These are phyloP conservation scores for Tillus elongatus DNA, from an alignment of 2,888 invertebrate genomes.

Conservation along the genomic window DNA sequence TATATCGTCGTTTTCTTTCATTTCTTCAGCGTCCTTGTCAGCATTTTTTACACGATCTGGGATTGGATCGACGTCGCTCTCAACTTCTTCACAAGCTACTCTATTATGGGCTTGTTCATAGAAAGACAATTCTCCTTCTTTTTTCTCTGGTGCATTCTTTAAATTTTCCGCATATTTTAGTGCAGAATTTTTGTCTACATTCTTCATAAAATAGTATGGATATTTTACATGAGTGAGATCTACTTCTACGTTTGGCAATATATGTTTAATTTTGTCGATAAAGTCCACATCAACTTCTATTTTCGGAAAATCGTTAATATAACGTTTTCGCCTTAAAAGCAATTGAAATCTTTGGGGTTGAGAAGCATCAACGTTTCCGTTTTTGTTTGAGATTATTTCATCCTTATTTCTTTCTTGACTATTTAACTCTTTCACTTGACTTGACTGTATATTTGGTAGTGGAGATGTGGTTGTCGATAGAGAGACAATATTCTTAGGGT, in stretches of 20 bases:
- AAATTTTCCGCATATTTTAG: constrained; percentile 59
- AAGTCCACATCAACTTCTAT: constrained; percentile 29
- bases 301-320: constrained; percentile 26
- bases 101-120: constrained; percentile 53
- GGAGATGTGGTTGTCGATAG: no score
- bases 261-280: constrained; percentile 27
- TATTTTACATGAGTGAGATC: constrained; percentile 44
- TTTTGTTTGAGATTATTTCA: no score
- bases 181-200: constrained; percentile 50
- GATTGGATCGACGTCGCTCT: constrained; percentile 47
- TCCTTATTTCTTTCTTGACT: no score
- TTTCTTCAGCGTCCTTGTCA: constrained; percentile 35
- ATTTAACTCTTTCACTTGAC: no score
- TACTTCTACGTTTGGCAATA: constrained; percentile 18
- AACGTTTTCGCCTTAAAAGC: constrained; percentile 22
- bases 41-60: constrained; percentile 42
- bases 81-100: constrained; percentile 48
- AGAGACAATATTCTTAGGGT: no score
- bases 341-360: no score
- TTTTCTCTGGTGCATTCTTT: constrained; percentile 53
- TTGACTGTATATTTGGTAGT: no score
- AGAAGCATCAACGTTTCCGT: no score
- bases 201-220: constrained; percentile 53
- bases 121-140: constrained; percentile 58
- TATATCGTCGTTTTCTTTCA: constrained; percentile 29